Conservation (phyloP, 2,113 vertebrate genomes). For the Stercorarius parasiticus region DNA sequence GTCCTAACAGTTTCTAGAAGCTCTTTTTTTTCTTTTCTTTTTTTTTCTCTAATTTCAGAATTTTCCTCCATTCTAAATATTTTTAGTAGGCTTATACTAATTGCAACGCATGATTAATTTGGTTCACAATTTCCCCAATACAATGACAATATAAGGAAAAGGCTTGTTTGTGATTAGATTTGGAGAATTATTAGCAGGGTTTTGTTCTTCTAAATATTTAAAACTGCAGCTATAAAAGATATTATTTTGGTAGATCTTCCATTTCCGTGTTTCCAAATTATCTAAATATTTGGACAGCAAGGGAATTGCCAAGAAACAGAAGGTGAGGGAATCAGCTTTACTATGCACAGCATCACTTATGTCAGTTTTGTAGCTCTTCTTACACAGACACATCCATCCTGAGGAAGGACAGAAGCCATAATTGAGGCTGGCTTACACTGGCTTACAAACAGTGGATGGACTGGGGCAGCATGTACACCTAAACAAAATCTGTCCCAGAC, state of each 20-base stretch:
- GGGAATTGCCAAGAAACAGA: not conserved
- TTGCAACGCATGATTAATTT: not conserved
- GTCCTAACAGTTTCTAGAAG: not conserved
- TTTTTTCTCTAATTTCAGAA: not conserved
- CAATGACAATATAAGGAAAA: not conserved
- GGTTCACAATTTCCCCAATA: not conserved
- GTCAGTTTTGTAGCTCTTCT: not conserved
- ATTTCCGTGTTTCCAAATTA: not conserved
- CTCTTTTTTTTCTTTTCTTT: not conserved
- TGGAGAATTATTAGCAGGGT: not conserved
- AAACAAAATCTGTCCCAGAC: not conserved
- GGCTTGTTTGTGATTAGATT: not conserved
- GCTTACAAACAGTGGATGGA: not conserved
- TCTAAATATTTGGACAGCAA: not conserved
- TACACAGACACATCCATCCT: not conserved
- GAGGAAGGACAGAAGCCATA: not conserved
- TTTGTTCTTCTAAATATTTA: not conserved
- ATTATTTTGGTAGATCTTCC: not conserved
- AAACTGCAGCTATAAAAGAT: not conserved
- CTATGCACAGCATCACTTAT: fast-evolving
- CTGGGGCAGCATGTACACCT: not conserved
- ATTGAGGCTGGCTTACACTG: not conserved
- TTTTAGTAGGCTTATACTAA: not conserved
- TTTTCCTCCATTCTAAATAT: not conserved
- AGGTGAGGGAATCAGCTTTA: fast-evolving